phyloP scores from a whole-genome alignment of 2,888 invertebrate species.

The Sabatieria punctata region DNA sequence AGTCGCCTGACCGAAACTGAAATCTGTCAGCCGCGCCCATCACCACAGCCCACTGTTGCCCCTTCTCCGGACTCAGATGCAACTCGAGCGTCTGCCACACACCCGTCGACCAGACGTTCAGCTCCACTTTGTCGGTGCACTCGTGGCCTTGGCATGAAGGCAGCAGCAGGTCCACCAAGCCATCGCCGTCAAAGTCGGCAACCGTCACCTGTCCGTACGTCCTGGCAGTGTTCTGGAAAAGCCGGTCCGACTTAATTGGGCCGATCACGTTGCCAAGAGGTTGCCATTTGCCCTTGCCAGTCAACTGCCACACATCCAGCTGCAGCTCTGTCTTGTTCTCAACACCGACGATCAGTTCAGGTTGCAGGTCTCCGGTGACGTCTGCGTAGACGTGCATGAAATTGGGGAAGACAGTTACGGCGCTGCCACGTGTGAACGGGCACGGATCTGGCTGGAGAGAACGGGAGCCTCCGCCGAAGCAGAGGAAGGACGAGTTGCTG shows the following conservation, averaged over 20 bases:
- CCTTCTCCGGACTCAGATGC: too few relatives aligned
- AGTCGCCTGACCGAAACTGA: conserved; percentile 24
- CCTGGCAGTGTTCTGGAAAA: background rate
- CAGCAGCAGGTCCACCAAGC: conserved; percentile 1
- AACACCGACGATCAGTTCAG: background rate
- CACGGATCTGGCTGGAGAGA: background rate
- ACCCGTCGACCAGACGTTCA: background rate
- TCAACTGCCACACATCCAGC: background rate
- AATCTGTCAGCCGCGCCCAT: conserved; percentile 7
- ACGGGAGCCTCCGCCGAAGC: background rate
- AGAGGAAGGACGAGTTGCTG: background rate
- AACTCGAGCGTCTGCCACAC: too few relatives aligned
- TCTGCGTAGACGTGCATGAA: background rate
- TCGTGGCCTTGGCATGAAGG: background rate
- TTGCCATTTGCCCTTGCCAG: too few relatives aligned
- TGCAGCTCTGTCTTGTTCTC: background rate
- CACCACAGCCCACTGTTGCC: too few relatives aligned
- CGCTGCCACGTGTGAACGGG: background rate
- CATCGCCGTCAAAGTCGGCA: conserved; percentile 8
- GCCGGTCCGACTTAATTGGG: background rate
- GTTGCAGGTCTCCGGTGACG: background rate
- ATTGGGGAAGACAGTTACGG: background rate
- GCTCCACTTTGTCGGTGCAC: background rate
- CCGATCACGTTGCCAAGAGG: background rate
- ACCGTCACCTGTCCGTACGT: conserved; percentile 1